A percentile compares a stretch with the other conserved stretches of the same genome.
Evolutionary conservation across 2,888 invertebrate species (phyloP).

Genomic region (Griposia aprilina): DNA sequence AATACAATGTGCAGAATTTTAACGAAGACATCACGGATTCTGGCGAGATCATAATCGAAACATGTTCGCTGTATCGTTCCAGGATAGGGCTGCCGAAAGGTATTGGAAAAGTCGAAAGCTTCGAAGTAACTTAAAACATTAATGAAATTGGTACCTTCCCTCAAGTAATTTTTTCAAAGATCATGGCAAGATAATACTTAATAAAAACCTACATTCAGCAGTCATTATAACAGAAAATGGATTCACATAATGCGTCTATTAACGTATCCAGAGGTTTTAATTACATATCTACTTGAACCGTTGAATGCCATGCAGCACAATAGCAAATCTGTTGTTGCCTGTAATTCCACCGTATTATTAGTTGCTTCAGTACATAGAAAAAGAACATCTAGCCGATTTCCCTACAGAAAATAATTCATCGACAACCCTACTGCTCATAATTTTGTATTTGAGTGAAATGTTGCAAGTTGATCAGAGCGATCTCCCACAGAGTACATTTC

Average conservation of each 20-base stretch:
- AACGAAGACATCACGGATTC: conserved; percentile 69
- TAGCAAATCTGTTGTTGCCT: neutral
- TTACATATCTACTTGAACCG: neutral
- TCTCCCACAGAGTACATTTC: conserved; percentile 54
- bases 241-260: neutral
- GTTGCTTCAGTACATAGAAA: neutral
- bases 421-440: conserved; percentile 38
- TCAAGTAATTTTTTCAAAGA: too few relatives aligned
- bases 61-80: conserved; percentile 17
- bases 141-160: too few relatives aligned
- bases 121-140: too few relatives aligned
- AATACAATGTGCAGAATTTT: conserved; percentile 66
- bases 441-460: conserved; percentile 56
- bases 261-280: neutral
- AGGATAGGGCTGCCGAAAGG: conserved; percentile 35
- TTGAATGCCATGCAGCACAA: neutral
- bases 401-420: neutral
- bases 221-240: neutral
- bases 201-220: neutral
- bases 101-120: neutral
- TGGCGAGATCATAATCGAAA: conserved; percentile 58
- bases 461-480: conserved; percentile 47
- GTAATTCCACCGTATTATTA: neutral
- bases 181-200: too few relatives aligned
- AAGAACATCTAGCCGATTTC: neutral